Evolutionary conservation across 1,140 invertebrate genomes (phyloP).

Genomic region (Panagrolaimus sp.): DNA sequence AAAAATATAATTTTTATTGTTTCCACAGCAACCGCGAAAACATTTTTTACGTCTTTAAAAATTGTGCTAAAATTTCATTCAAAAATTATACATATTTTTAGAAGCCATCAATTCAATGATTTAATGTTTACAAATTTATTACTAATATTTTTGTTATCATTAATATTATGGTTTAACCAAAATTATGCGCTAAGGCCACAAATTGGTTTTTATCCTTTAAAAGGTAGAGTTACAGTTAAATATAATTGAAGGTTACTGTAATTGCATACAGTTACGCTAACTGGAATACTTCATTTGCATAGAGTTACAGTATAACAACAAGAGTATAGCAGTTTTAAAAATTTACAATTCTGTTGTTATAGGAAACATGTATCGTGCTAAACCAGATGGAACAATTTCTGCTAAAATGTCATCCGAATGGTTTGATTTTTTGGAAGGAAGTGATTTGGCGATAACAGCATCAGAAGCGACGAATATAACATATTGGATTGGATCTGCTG

Average conservation of each 20-base stretch:
- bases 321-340: no score
- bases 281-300: neutral
- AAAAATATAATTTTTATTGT: no score
- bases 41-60: no score
- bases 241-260: neutral
- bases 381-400: neutral
- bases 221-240: conserved; percentile 4
- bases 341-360: neutral
- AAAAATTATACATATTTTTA: no score
- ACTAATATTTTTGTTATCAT: no score
- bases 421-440: neutral
- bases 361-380: conserved; percentile 7
- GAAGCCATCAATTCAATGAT: no score
- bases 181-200: neutral
- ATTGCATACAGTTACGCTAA: no score
- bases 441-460: neutral
- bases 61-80: no score
- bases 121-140: no score
- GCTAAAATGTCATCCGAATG: neutral
- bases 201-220: conserved; percentile 7
- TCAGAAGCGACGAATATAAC: conserved; percentile 1
- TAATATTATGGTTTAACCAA: no score
- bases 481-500: neutral
- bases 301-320: no score
- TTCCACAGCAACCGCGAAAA: no score